Evolutionary conservation across 2,113 vertebrate species (phyloP), one percentile per base, ranked within the genome.

Genomic region (Sylvia atricapilla): DNA sequence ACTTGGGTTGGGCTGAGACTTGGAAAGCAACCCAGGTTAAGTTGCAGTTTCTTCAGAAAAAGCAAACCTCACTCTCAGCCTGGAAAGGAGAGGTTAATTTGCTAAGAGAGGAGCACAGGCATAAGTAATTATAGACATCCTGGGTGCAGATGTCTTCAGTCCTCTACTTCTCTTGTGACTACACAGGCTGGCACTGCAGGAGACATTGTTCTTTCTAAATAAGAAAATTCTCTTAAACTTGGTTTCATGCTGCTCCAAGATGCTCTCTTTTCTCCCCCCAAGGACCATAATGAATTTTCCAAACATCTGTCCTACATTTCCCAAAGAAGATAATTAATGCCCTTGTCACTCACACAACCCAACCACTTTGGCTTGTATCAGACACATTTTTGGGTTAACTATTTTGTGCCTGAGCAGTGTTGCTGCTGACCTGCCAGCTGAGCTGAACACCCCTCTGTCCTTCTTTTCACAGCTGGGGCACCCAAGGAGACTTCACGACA

Each of bases 401-500:
- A 16, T 89, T 86, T 16, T 69, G 60, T 4, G 3, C 77, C 86
- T 39, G n/a, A 75, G 83, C 56, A 37, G 89, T 22, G 50, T 47
- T 37, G 7, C 67, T 49, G 50, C 73, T 91, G 64, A 37, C 43
- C 60, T 67, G 37, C 28, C 5, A 1, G 3, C 39, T 25, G 13
- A 58, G 52, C 70, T 84, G 84, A 92, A 12, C 39, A 15, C 85
- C 58, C 90, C 43, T 74, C 59, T 96, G 33, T 95, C 75, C 21
- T 96, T 97, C 64, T 94, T 97, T 97, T 98, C 97, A 87, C 98
- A 99, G 99, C 60, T 99, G 99, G 99, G 99, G 99, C 21, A 99
- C 99, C 86, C 99, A 99, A 97, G 99, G 99, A 35, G 99, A 99
- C 97, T 99, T 99, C 97, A 99, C 98, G 0, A 99, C 99, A 21